Evolutionary conservation across 2,888 invertebrate species (phyloP).

Genomic region (Coleophora flavipennella): DNA sequence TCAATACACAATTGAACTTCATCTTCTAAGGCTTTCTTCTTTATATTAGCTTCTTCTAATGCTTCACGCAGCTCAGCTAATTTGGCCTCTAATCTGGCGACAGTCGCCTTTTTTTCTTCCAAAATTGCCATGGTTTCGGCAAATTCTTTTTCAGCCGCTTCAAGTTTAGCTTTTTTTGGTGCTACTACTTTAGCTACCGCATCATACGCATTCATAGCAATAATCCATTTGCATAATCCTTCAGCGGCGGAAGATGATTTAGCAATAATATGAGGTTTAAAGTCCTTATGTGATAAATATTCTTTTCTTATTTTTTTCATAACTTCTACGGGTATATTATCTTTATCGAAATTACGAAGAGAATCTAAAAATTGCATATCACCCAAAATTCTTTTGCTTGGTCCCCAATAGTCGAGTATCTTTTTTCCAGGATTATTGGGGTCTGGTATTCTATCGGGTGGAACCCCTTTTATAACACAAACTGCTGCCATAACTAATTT

Average conservation of each 20-base stretch:
- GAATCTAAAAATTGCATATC: conserved; percentile 85
- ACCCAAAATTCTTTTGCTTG: conserved; percentile 85
- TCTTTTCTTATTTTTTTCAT: conserved; percentile 85
- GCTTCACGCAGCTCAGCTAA: conserved; percentile 80
- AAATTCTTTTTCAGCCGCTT: conserved; percentile 86
- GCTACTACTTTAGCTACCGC: conserved; percentile 86
- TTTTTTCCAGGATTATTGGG: conserved; percentile 76
- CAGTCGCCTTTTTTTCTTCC: conserved; percentile 85
- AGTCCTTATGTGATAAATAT: conserved; percentile 82
- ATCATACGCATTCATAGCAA: conserved; percentile 92
- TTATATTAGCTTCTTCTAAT: conserved; percentile 75
- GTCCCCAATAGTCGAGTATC: conserved; percentile 88
- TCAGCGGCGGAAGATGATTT: conserved; percentile 96
- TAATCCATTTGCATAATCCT: conserved; percentile 92
- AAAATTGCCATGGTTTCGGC: conserved; percentile 87
- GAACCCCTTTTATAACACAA: conserved; percentile 87
- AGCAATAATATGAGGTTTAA: conserved; percentile 84
- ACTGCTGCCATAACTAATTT: conserved; percentile 92
- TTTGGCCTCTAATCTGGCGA: conserved; percentile 82
- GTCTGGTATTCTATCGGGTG: conserved; percentile 83
- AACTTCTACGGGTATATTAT: conserved; percentile 81
- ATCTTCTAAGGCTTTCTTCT: conserved; percentile 79
- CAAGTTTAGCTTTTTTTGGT: conserved; percentile 87
- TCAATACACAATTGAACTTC: conserved; percentile 86
- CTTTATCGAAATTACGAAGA: conserved; percentile 86